These are phyloP conservation scores for Babyrousa celebensis DNA, from an alignment of 2,797 vertebrate genomes.

Conservation along the genomic window DNA sequence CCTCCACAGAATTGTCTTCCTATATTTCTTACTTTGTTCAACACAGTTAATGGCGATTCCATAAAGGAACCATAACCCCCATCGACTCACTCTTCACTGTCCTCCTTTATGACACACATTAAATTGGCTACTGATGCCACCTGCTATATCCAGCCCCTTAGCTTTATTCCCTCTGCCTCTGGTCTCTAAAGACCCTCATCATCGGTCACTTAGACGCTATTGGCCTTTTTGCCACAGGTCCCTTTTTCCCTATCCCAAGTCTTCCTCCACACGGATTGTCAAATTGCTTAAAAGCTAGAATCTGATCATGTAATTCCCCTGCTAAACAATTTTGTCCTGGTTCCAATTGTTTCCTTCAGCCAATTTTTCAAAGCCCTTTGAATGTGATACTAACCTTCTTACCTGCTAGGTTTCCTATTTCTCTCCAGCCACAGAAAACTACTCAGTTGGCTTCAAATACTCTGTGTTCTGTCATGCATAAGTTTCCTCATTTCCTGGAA, in stretches of 20 bases:
- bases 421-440: neutral
- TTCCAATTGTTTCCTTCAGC: neutral
- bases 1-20: neutral
- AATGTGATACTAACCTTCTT: neutral
- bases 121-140: neutral
- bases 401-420: neutral
- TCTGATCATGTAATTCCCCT: neutral
- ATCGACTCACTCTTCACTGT: neutral
- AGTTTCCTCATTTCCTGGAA: neutral
- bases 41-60: neutral
- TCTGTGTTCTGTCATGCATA: neutral
- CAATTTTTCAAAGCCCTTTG: conserved; percentile 1
- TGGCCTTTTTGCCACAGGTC: neutral
- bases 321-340: neutral
- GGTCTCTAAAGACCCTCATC: neutral
- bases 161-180: neutral
- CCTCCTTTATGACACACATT: neutral
- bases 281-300: neutral
- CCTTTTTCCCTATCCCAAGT: neutral
- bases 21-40: neutral
- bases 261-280: neutral
- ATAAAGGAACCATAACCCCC: neutral
- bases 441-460: neutral
- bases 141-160: neutral
- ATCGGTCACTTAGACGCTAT: neutral